Conservation (phyloP, 2,797 vertebrate genomes). For the Sebastes nivosus region DNA sequence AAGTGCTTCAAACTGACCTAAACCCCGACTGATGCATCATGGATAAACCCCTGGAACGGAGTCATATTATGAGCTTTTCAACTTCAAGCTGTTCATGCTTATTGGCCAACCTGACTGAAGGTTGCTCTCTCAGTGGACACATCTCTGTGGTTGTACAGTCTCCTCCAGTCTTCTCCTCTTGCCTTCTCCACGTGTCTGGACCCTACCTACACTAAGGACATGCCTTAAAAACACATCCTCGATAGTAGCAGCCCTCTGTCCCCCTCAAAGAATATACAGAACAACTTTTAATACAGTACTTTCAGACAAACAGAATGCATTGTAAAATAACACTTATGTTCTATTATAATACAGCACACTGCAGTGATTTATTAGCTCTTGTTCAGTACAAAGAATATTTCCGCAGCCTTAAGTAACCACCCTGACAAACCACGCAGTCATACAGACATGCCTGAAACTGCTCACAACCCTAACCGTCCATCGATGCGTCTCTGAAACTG, state of each 20-base stretch:
- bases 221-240: conserved; percentile 75
- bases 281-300: conserved; percentile 14
- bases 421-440: conserved; percentile 30
- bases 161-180: conserved; percentile 44
- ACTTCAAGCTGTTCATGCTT: conserved; percentile 17
- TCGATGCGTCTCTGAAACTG: conserved; percentile 15
- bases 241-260: conserved; percentile 33
- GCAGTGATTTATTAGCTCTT: conserved; percentile 52
- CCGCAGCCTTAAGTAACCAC: conserved; percentile 61
- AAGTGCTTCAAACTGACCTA: conserved; percentile 35
- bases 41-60: background rate
- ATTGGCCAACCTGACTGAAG: conserved; percentile 11
- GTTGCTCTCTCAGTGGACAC: conserved; percentile 39
- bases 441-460: conserved; percentile 20
- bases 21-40: conserved; percentile 23
- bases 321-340: conserved; percentile 56
- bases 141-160: conserved; percentile 43
- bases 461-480: conserved; percentile 53
- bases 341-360: conserved; percentile 46
- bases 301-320: conserved; percentile 57
- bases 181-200: conserved; percentile 72
- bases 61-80: conserved; percentile 30
- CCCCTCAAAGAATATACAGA: conserved; percentile 26
- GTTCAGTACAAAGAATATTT: conserved; percentile 43
- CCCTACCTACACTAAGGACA: conserved; percentile 63